Evolutionary conservation across 2,888 invertebrate genomes (phyloP).

Genomic region (Drosophila planitibia): DNA sequence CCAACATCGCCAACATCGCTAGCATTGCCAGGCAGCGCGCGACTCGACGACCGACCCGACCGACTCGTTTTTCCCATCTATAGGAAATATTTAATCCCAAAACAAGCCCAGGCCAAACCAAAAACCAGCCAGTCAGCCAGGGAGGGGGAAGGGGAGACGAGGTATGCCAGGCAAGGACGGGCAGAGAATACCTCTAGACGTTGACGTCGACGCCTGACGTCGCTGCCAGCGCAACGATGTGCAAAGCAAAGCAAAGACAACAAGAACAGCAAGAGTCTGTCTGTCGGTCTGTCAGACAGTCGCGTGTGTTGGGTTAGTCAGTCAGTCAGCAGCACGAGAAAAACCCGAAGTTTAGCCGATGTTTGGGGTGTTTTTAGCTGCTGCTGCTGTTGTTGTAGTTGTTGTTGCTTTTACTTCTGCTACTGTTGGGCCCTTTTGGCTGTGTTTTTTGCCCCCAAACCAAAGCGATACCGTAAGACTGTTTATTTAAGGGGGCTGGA

Average conservation of each 20-base stretch:
- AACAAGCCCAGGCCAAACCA: constrained; percentile 76
- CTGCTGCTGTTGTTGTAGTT: neutral
- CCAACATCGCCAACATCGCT: constrained; percentile 41
- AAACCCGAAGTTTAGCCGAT: constrained; percentile 63
- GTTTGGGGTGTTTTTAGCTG: constrained; percentile 65
- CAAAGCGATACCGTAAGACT: constrained; percentile 39
- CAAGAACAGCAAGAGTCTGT: constrained; percentile 36
- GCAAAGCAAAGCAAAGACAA: constrained; percentile 58
- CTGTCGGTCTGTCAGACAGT: constrained; percentile 15
- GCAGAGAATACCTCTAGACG: constrained; percentile 64
- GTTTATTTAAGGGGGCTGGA: constrained; percentile 21
- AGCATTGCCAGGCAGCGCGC: constrained; percentile 30
- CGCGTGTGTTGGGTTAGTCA: constrained; percentile 7
- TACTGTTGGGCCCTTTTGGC: constrained; percentile 42
- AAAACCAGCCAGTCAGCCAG: constrained; percentile 41
- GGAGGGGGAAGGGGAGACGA: constrained; percentile 10
- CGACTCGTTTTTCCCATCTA: constrained; percentile 82
- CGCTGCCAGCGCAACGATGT: constrained; percentile 62
- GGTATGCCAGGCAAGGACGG: constrained; percentile 53
- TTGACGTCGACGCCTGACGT: constrained; percentile 24
- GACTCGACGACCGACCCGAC: constrained; percentile 78
- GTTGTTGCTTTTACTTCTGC: constrained; percentile 6
- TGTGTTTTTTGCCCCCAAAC: constrained; percentile 31
- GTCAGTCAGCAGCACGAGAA: constrained; percentile 22
- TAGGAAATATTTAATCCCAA: constrained; percentile 82